These are phyloP conservation scores for Chiroxiphia lanceolata DNA, from an alignment of 2,797 vertebrate species.

Conservation along the genomic window DNA sequence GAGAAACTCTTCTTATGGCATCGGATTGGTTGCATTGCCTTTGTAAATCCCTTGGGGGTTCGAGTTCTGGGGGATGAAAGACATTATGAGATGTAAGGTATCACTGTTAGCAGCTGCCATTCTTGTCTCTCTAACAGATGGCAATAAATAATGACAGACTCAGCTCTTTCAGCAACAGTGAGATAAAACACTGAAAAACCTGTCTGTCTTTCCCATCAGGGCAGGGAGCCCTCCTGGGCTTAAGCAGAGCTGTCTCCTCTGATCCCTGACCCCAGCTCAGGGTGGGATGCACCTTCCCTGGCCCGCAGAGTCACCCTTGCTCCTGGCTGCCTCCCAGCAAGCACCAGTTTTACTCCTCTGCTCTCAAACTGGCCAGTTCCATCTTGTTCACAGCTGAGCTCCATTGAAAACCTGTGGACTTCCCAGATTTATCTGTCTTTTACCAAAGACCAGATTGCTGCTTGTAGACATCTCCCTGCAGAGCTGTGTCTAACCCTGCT, in stretches of 20 bases:
- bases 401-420: neutral
- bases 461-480: neutral
- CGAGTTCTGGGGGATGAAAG: neutral
- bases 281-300: rapidly evolving
- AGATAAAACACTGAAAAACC: neutral
- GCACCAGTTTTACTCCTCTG: neutral
- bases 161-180: neutral
- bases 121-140: constrained; percentile 10
- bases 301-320: neutral
- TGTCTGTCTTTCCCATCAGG: neutral
- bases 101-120: neutral
- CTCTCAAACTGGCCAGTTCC: neutral
- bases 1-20: neutral
- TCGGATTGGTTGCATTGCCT: neutral
- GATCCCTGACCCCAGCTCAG: rapidly evolving
- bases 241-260: rapidly evolving
- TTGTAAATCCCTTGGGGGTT: neutral
- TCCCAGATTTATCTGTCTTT: neutral
- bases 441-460: neutral
- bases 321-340: neutral
- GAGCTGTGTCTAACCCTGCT: neutral
- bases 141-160: constrained; percentile 24
- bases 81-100: neutral
- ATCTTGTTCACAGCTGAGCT: neutral
- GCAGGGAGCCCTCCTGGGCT: neutral